Conservation (phyloP, 2,888 invertebrate genomes). For the Alentia gelatinosa region DNA sequence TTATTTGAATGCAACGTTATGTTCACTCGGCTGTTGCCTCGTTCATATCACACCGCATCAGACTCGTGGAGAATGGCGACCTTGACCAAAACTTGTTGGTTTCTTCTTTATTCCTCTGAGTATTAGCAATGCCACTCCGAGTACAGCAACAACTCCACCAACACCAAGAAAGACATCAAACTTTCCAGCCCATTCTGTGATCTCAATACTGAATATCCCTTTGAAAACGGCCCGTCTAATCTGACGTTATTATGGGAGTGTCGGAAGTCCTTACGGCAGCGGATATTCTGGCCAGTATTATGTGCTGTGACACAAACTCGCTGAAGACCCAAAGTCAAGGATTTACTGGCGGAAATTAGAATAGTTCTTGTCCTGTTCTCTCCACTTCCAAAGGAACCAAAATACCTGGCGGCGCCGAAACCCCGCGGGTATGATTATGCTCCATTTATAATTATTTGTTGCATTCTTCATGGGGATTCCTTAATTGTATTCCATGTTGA, state of each 20-base stretch:
- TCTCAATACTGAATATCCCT: no score
- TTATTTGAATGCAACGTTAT: no score
- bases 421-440: not conserved
- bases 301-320: not conserved
- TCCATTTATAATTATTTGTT: slow-evolving; percentile 8
- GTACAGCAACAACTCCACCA: no score
- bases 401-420: not conserved
- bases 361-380: not conserved
- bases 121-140: no score
- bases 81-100: no score
- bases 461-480: not conserved
- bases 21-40: no score
- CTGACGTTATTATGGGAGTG: not conserved
- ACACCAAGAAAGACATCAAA: no score
- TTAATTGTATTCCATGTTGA: not conserved
- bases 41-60: no score
- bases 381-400: not conserved
- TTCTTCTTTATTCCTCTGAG: no score
- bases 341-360: not conserved
- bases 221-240: no score
- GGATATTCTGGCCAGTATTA: not conserved
- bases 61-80: no score
- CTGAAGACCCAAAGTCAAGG: not conserved
- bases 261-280: not conserved
- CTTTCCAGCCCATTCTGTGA: no score